Conservation (phyloP, 2,888 invertebrate genomes). For the Andrena chrysosceles region DNA sequence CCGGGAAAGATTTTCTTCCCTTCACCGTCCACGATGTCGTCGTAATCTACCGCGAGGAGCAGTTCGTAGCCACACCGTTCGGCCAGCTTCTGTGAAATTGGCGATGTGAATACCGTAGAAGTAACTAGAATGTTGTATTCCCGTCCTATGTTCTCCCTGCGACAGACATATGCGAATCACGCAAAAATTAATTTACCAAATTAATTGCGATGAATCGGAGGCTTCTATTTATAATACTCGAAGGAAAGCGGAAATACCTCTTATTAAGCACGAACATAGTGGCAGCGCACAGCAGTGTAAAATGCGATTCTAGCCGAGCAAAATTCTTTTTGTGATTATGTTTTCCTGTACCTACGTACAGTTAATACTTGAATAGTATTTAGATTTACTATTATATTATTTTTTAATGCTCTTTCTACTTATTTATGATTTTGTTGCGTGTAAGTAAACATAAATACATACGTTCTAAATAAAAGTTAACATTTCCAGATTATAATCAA, state of each 20-base stretch:
- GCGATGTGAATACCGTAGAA: slow-evolving; percentile 73
- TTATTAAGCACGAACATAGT: neutral
- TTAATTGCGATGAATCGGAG: neutral
- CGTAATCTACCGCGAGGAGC: slow-evolving; percentile 56
- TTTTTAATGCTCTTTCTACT: too few species aligned
- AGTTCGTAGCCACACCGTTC: slow-evolving; percentile 71
- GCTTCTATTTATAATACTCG: neutral
- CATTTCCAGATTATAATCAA: too few species aligned
- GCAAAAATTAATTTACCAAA: neutral
- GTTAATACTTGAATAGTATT: too few species aligned
- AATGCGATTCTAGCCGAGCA: too few species aligned
- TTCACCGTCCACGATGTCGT: slow-evolving; percentile 61
- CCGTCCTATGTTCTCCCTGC: slow-evolving; percentile 71
- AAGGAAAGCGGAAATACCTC: neutral
- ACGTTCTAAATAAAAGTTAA: too few species aligned
- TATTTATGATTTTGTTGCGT: too few species aligned
- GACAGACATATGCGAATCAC: neutral
- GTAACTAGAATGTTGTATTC: slow-evolving; percentile 73
- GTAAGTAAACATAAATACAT: too few species aligned
- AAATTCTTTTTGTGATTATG: too few species aligned
- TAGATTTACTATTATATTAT: too few species aligned
- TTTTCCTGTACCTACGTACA: too few species aligned
- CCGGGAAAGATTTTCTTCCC: slow-evolving; percentile 69
- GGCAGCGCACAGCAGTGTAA: too few species aligned
- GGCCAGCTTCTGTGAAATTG: slow-evolving; percentile 74